A percentile compares a stretch with the other conserved stretches of the same genome.
These are phyloP conservation scores for Nesogale talazaci DNA, from an alignment of 2,113 vertebrate species.

Conservation along the genomic window DNA sequence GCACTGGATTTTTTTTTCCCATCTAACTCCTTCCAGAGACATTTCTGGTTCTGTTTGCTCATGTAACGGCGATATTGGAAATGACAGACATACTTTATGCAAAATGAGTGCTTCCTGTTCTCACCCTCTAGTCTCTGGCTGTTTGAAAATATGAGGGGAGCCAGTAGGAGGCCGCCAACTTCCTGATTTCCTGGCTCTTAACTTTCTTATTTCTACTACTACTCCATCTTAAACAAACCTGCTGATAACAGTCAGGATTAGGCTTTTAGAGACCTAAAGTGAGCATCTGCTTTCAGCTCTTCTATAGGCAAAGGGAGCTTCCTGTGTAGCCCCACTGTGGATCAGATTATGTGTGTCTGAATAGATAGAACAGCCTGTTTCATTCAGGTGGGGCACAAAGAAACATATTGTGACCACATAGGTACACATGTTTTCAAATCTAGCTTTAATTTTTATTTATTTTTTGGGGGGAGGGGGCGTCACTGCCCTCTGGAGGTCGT, in stretches of 20 bases:
- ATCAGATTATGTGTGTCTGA: not conserved
- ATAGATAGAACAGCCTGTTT: not conserved
- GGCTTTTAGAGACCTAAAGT: not conserved
- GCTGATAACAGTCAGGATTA: not conserved
- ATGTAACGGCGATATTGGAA: constrained; percentile 14
- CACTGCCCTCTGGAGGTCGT: too few relatives aligned
- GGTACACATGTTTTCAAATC: not conserved
- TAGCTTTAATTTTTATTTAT: too few relatives aligned
- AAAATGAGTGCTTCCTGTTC: not conserved
- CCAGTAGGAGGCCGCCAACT: constrained; percentile 50
- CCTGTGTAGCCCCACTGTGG: too few relatives aligned
- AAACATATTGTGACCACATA: not conserved
- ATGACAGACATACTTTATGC: constrained; percentile 50
- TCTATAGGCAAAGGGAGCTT: not conserved
- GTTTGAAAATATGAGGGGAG: constrained; percentile 5
- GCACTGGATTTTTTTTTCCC: not conserved
- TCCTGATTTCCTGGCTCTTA: constrained; percentile 56
- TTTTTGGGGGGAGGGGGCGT: too few relatives aligned
- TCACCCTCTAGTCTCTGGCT: constrained; percentile 39
- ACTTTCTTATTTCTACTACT: constrained; percentile 1
- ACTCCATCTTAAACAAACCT: not conserved
- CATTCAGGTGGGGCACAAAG: not conserved
- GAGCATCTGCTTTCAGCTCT: not conserved
- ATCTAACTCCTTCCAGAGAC: not conserved
- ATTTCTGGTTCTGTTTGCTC: constrained; percentile 25